A percentile compares a stretch with the other conserved stretches of the same genome.
These are phyloP conservation scores for Physella acuta DNA, from an alignment of 1,140 invertebrate species.

Conservation along the genomic window DNA sequence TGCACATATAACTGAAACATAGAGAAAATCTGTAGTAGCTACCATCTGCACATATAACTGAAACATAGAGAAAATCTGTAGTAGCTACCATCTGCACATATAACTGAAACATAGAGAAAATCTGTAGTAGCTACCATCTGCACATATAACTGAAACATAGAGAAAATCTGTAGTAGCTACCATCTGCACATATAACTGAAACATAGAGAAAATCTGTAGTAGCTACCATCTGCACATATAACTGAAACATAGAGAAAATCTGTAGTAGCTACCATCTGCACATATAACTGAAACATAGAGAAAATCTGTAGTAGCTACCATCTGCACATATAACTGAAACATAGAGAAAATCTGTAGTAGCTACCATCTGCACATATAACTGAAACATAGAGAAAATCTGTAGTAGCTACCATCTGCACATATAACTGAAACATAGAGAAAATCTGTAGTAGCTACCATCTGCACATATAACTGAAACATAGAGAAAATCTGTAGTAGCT, in stretches of 20 bases:
- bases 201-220: slow-evolving; percentile 93
- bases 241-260: slow-evolving; percentile 79
- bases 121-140: slow-evolving; percentile 96
- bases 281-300: slow-evolving; percentile 79
- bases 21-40: slow-evolving; percentile 97
- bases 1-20: slow-evolving; percentile 76
- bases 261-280: slow-evolving; percentile 96
- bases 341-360: slow-evolving; percentile 96
- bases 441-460: slow-evolving; percentile 98
- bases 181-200: slow-evolving; percentile 84
- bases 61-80: slow-evolving; percentile 90
- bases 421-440: slow-evolving; percentile 73
- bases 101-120: slow-evolving; percentile 77
- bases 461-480: slow-evolving; percentile 76
- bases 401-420: slow-evolving; percentile 97
- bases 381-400: slow-evolving; percentile 83
- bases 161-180: slow-evolving; percentile 95
- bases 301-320: slow-evolving; percentile 96
- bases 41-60: slow-evolving; percentile 87
- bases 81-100: slow-evolving; percentile 96
- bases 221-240: slow-evolving; percentile 94
- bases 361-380: slow-evolving; percentile 91
- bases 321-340: slow-evolving; percentile 81
- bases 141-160: slow-evolving; percentile 80
- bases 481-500: slow-evolving; percentile 97